These are phyloP conservation scores for Neocrepidodera transversa DNA, from an alignment of 2,888 invertebrate species.

Conservation along the genomic window DNA sequence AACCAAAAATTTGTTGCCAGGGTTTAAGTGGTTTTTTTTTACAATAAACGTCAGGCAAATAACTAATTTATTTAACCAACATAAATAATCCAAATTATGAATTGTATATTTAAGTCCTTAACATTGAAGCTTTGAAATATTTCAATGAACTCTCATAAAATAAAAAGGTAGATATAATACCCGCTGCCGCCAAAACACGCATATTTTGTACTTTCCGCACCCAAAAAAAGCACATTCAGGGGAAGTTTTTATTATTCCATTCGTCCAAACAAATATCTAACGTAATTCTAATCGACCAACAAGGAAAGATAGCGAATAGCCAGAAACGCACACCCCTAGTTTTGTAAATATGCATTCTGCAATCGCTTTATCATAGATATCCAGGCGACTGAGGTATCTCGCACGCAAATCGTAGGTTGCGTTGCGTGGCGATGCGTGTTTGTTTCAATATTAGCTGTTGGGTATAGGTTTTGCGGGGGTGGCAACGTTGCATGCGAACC, in stretches of 20 bases:
- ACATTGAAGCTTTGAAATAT: too few species aligned
- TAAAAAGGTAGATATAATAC: too few species aligned
- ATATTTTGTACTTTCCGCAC: conserved; percentile 1
- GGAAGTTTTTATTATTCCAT: conserved; percentile 8
- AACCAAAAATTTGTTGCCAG: too few species aligned
- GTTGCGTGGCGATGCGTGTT: conserved; percentile 17
- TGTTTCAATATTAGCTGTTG: not conserved
- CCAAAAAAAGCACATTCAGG: not conserved
- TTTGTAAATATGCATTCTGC: conserved; percentile 33
- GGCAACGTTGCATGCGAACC: conserved; percentile 8
- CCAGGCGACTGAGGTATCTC: conserved; percentile 5
- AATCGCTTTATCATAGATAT: conserved; percentile 25
- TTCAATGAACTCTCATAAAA: too few species aligned
- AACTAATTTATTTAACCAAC: too few species aligned
- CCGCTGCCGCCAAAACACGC: conserved; percentile 1
- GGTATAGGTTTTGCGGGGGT: too few species aligned
- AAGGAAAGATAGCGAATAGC: conserved; percentile 6
- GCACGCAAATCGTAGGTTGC: conserved; percentile 20
- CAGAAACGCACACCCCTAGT: conserved; percentile 17
- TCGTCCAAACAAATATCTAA: not conserved
- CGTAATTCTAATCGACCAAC: not conserved
- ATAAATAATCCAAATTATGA: too few species aligned
- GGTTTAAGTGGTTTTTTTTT: too few species aligned
- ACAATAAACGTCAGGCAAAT: too few species aligned
- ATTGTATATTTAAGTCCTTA: too few species aligned